Conservation (phyloP, 1,140 invertebrate genomes). For the Vanessa atalanta region DNA sequence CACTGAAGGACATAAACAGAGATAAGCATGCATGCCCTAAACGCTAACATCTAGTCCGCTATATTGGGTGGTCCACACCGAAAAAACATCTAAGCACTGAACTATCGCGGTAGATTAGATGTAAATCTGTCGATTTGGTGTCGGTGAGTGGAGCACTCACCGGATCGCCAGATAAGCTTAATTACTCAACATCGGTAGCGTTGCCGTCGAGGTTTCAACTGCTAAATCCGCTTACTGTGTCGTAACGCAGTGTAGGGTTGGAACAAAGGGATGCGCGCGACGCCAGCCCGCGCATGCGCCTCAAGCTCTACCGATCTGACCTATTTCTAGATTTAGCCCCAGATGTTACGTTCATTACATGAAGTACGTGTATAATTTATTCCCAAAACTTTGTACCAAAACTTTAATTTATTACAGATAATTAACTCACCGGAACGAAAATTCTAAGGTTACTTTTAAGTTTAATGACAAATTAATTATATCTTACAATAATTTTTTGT, state of each 20-base stretch:
- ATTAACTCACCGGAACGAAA: neutral
- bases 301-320: slow-evolving; percentile 43
- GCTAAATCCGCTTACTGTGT: slow-evolving; percentile 43
- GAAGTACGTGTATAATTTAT: slow-evolving; percentile 11
- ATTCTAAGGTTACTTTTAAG: neutral
- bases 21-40: slow-evolving; percentile 75
- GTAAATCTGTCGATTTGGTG: slow-evolving; percentile 9
- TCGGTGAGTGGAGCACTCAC: slow-evolving; percentile 56
- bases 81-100: slow-evolving; percentile 66
- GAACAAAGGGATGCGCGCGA: slow-evolving; percentile 47
- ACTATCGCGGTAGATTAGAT: slow-evolving; percentile 46
- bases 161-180: slow-evolving; percentile 37
- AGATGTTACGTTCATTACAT: slow-evolving; percentile 17
- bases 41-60: slow-evolving; percentile 71
- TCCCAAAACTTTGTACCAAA: neutral
- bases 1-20: slow-evolving; percentile 71
- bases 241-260: slow-evolving; percentile 35
- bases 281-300: slow-evolving; percentile 43
- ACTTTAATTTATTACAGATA: neutral
- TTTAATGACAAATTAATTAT: neutral
- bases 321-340: slow-evolving; percentile 54
- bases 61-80: slow-evolving; percentile 56
- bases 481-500: too few relatives aligned
- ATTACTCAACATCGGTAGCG: slow-evolving; percentile 38
- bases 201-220: slow-evolving; percentile 44